These are phyloP conservation scores for Spheniscus mendiculus DNA, from an alignment of 2,113 vertebrate species.

Conservation along the genomic window DNA sequence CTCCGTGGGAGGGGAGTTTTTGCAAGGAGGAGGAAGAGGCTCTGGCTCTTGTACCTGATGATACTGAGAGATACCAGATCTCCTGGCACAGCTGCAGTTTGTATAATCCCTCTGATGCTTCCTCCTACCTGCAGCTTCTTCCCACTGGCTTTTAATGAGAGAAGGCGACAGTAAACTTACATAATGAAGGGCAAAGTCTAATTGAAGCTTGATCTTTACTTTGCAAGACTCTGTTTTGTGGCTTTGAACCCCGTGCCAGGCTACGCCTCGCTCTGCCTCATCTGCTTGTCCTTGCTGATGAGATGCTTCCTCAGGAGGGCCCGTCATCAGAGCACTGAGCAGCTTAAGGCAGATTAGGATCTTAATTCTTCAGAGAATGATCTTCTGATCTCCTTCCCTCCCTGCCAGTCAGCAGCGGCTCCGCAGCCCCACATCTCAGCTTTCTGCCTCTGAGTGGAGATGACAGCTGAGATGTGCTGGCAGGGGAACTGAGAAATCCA, in stretches of 20 bases:
- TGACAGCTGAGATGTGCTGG: neutral
- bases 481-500: neutral
- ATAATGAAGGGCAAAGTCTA: constrained; percentile 14
- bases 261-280: neutral
- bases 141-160: constrained; percentile 15
- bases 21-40: neutral
- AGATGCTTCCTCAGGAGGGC: constrained; percentile 34
- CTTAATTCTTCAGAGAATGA: constrained; percentile 39
- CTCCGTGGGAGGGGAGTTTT: fast-evolving
- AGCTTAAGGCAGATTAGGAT: constrained; percentile 37
- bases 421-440: neutral
- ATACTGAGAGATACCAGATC: neutral
- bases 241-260: neutral
- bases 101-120: constrained; percentile 23
- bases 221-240: neutral
- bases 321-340: neutral
- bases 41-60: neutral
- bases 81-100: neutral
- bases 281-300: neutral
- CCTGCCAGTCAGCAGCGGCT: neutral
- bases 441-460: neutral
- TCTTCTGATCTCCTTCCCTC: constrained; percentile 46
- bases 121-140: constrained; percentile 22
- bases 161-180: neutral
- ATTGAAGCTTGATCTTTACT: neutral